Base-by-base conservation (phyloP, 2,797 vertebrate genomes). In the Cygnus olor region DNA sequence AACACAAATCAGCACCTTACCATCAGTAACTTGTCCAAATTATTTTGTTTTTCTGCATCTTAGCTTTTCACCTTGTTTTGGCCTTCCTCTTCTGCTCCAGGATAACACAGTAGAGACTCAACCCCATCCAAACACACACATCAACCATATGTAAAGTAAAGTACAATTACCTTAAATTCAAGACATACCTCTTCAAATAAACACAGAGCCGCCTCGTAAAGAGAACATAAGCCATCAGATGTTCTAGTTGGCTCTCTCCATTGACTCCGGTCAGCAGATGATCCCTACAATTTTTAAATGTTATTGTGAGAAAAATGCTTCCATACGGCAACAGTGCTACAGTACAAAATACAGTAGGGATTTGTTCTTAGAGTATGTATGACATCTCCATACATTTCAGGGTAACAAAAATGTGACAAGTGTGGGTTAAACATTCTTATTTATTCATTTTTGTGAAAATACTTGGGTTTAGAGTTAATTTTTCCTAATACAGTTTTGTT, bases 161-260 rank as follows among this genome's bases (percentile, higher is more conserved):
- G 25, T 11, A 70, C 68, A 64, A 45, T 49, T 34, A 86, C 49
- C 38, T 70, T 45, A 4, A 69, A 6, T 5, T 57, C 81, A 84
- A 77, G 56, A 96, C 96, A 71, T 98, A 99, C 99, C 97, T 99
- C 99, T 96, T 99, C 99, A 96, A 99, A 99, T 11, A 99, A 98
- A 97, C 99, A 99, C 60, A 99, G 97, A 7, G 99, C 98, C 64
- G 99, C 99, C 93, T 99, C 99, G 6, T 99, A 99, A 36, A 99
- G 95, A 1, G 99, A 99, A 87, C 99, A 99, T 14, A 99, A 97
- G 53, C 99, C 99, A 44, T 99, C 99, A 8, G 98, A 96, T 0
- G 98, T 99, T 79, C 99, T 98, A 3, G 98, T 99, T 38, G 99
- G 99, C 84, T 99, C 99, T 77, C 99, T 98, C 99, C 99, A 99